Conservation (phyloP, 2,797 vertebrate species). For the Squalus acanthias region DNA sequence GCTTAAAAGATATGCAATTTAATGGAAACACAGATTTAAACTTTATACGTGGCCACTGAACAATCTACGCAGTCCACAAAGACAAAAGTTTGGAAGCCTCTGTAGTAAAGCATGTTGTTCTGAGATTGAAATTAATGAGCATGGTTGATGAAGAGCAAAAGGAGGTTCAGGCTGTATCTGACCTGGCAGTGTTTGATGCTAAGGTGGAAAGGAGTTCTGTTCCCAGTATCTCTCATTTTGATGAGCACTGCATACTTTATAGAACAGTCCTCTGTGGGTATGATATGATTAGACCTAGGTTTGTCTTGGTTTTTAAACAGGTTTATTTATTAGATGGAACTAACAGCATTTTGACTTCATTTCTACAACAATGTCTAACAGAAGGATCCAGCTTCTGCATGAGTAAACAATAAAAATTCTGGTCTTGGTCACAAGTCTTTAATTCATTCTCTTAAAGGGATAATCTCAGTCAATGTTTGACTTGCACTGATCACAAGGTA, state of each 20-base stretch:
- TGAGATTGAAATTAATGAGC: neutral
- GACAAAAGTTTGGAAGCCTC: neutral
- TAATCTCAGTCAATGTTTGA: neutral
- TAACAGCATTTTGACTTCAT: too few species aligned
- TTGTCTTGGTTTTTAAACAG: neutral
- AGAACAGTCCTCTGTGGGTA: neutral
- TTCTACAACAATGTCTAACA: neutral
- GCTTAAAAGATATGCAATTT: neutral
- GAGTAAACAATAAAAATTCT: too few species aligned
- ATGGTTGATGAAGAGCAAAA: neutral
- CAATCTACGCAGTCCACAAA: too few species aligned
- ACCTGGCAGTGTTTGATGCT: neutral
- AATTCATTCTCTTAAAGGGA: neutral
- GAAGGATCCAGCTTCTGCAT: neutral
- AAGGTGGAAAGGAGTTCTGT: neutral
- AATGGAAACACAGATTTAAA: neutral
- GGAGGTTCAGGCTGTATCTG: neutral
- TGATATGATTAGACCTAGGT: neutral
- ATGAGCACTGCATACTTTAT: neutral
- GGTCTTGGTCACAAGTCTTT: neutral
- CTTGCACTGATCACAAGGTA: neutral
- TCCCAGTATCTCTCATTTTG: neutral
- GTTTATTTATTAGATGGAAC: neutral
- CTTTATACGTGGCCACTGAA: neutral
- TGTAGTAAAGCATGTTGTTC: neutral